phyloP scores from a whole-genome alignment of 2,888 invertebrate genomes.

The Hartigia nigra region DNA sequence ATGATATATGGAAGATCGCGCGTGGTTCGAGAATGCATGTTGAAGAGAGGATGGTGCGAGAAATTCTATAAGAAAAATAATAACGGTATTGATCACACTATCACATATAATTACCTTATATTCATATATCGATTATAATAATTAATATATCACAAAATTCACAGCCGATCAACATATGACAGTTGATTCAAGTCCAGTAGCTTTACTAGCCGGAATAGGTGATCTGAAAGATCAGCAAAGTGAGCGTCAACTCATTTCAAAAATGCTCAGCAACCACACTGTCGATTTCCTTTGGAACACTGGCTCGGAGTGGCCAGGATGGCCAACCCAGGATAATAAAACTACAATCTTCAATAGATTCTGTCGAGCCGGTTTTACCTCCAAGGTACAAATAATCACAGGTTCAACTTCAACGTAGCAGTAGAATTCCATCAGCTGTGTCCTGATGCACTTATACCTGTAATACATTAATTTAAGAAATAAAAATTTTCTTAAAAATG shows the following conservation, averaged over 20 bases:
- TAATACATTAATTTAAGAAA: too few relatives aligned
- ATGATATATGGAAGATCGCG: constrained; percentile 61
- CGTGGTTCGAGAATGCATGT: constrained; percentile 57
- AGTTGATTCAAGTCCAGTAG: constrained; percentile 54
- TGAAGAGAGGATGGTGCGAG: constrained; percentile 61
- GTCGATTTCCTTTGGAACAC: constrained; percentile 93
- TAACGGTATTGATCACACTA: constrained; percentile 26
- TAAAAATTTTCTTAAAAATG: too few relatives aligned
- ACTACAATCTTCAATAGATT: constrained; percentile 84
- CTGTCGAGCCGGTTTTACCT: constrained; percentile 88
- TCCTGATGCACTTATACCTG: too few relatives aligned
- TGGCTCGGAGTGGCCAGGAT: constrained; percentile 83
- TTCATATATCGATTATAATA: neutral
- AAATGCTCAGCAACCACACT: constrained; percentile 82
- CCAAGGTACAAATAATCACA: constrained; percentile 75
- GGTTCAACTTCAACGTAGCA: neutral
- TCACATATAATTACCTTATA: neutral
- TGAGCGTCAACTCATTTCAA: constrained; percentile 69
- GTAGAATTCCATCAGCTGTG: neutral
- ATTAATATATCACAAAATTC: neutral
- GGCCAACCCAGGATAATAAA: constrained; percentile 71
- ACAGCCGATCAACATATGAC: constrained; percentile 21
- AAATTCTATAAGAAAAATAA: constrained; percentile 52
- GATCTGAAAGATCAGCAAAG: constrained; percentile 55
- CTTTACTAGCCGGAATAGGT: constrained; percentile 55